Evolutionary conservation across 2,888 invertebrate species (phyloP), one percentile per base, ranked within the genome.

Genomic region (Drosophila phalerata): DNA sequence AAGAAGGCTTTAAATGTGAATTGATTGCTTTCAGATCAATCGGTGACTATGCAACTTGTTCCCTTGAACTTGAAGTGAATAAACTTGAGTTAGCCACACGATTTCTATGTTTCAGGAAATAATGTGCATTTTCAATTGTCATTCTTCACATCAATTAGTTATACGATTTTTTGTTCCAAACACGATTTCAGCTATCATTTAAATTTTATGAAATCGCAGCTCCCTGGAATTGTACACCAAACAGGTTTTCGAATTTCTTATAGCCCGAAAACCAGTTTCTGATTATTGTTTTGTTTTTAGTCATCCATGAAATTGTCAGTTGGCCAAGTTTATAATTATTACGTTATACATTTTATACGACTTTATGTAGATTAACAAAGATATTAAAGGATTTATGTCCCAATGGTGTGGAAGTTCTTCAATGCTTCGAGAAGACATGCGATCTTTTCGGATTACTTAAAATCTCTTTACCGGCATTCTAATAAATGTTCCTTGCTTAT

Each of bases 261-360:
- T 51, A 61, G 65, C 43, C 45, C 52, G 66, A 63, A 66, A 84
- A 82, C 84, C 64, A 67, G 84, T 81, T 81, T 56, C 43, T 62
- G 56, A 67, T 68, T 67, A 61, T 28, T 42, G 25, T 38, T 43
- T 40, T 48, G 53, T 47, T 73, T 71, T 75, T 66, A 77, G 73
- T 64, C 73, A 76, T 8, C 63, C 76, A 70, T 77, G 74, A 79
- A 85, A 79, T 73, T 81, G 72, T 67, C 83, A 75, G 30, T 72
- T 79, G 81, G 52, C 69, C 73, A 79, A 69, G 48, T 58, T 79
- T 53, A 75, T 75, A 70, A 81, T 60, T 73, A 65, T 64, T 60
- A 45, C 22, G 62, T 49, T 71, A 63, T 38, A 66, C 37, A 71
- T 57, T 25, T 43, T 5, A 32, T 17, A 19, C 19, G 10, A n/a